Conservation (phyloP, 2,888 invertebrate genomes). For the Halictus ligatus region DNA sequence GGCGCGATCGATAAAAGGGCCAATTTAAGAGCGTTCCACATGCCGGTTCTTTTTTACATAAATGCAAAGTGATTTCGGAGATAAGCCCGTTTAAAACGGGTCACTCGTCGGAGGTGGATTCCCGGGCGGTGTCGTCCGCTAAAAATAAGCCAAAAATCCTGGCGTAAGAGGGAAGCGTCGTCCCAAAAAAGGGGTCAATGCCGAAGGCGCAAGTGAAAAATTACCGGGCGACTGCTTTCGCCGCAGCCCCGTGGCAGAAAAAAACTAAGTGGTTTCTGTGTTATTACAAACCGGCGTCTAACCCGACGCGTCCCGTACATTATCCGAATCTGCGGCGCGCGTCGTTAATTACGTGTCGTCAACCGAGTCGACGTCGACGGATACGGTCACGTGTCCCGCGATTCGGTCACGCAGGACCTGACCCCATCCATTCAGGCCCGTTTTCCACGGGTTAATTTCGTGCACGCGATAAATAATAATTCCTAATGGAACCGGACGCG, state of each 20-base stretch:
- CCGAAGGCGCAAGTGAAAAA: slow-evolving; percentile 56
- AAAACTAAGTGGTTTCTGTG: slow-evolving; percentile 58
- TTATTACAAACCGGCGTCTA: slow-evolving; percentile 54
- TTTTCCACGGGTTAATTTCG: slow-evolving; percentile 58
- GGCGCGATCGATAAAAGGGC: neutral
- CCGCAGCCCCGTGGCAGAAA: slow-evolving; percentile 20
- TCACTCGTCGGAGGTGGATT: neutral
- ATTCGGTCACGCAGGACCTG: slow-evolving; percentile 30
- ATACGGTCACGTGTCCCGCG: slow-evolving; percentile 55
- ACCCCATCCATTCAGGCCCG: neutral
- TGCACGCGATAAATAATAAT: slow-evolving; percentile 69
- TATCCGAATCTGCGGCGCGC: slow-evolving; percentile 53
- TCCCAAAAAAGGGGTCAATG: slow-evolving; percentile 57
- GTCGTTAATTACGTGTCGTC: slow-evolving; percentile 59
- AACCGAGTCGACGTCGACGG: slow-evolving; percentile 30
- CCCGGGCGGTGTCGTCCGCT: slow-evolving; percentile 18
- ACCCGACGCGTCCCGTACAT: slow-evolving; percentile 41
- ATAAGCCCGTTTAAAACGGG: slow-evolving; percentile 29
- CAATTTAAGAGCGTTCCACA: neutral
- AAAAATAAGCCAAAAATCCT: slow-evolving; percentile 50
- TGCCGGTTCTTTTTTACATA: neutral
- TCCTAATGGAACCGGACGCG: slow-evolving; percentile 58
- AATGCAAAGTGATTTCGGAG: neutral
- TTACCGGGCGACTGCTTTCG: slow-evolving; percentile 18
- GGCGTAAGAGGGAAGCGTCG: slow-evolving; percentile 48